Conservation (phyloP, 2,113 vertebrate species). For the Tautogolabrus adspersus region DNA sequence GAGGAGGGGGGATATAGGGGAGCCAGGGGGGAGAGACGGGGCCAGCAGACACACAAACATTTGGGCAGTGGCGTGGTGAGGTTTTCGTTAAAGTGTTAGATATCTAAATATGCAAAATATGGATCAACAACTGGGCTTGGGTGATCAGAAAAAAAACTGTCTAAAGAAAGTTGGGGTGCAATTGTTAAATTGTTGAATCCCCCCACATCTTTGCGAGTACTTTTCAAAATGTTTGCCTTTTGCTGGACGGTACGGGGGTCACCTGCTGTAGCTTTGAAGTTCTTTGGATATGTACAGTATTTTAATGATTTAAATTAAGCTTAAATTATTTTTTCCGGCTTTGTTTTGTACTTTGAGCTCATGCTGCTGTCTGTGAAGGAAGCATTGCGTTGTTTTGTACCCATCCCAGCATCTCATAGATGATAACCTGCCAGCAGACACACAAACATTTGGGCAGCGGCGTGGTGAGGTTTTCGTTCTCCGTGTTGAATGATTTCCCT, state of each 20-base stretch:
- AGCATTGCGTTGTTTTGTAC: conserved; percentile 56
- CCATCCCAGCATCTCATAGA: conserved; percentile 40
- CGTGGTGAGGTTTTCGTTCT: too few relatives aligned
- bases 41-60: too few relatives aligned
- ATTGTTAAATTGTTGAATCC: conserved; percentile 42
- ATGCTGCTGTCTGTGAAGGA: conserved; percentile 75
- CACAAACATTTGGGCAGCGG: too few relatives aligned
- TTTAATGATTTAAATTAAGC: conserved; percentile 86
- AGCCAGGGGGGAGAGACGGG: too few relatives aligned
- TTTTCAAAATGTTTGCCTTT: conserved; percentile 50
- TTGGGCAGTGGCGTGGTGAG: too few relatives aligned
- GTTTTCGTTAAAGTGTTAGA: conserved; percentile 31
- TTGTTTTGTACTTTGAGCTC: conserved; percentile 62
- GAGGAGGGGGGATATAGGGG: too few relatives aligned
- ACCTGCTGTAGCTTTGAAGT: conserved; percentile 73
- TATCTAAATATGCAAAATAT: conserved; percentile 60
- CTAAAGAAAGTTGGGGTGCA: too few relatives aligned
- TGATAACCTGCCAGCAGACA: conserved; percentile 34
- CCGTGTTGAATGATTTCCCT: too few relatives aligned
- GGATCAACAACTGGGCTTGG: conserved; percentile 48
- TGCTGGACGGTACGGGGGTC: conserved; percentile 56
- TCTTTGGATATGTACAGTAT: conserved; percentile 81
- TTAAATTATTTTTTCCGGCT: conserved; percentile 72
- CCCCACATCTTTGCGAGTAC: conserved; percentile 31
- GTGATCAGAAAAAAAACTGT: conserved; percentile 22